Evolutionary conservation across 2,113 vertebrate genomes (phyloP).

Genomic region (Stercorarius parasiticus): DNA sequence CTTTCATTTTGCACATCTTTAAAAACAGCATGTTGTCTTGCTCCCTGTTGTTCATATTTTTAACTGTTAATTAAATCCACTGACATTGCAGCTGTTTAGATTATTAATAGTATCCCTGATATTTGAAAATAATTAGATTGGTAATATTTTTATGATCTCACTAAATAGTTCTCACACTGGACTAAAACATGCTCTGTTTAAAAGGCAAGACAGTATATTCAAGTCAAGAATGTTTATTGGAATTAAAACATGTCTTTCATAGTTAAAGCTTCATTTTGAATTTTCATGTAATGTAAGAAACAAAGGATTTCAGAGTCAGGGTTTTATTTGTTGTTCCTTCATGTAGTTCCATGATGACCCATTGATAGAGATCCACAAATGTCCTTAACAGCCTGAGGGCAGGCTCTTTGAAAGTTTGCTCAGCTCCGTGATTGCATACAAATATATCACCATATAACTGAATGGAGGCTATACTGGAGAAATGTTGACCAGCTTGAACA

Average conservation of each 20-base stretch:
- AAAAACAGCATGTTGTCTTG: slow-evolving; percentile 62
- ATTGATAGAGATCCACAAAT: neutral
- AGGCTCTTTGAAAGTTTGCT: neutral
- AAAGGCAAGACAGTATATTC: neutral
- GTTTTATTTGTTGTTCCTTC: neutral
- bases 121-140: slow-evolving; percentile 53
- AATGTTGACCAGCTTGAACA: neutral
- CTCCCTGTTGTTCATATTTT: slow-evolving; percentile 65
- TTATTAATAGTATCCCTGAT: slow-evolving; percentile 53
- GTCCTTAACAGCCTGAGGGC: neutral
- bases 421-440: neutral
- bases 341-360: accelerated
- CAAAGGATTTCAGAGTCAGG: neutral
- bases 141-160: slow-evolving; percentile 43
- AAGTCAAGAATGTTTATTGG: neutral
- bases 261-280: neutral
- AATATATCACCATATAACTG: neutral
- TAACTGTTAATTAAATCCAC: slow-evolving; percentile 72
- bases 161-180: slow-evolving; percentile 11
- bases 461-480: neutral
- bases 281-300: neutral
- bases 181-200: neutral
- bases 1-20: slow-evolving; percentile 65
- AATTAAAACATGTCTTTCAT: neutral
- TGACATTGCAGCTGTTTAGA: slow-evolving; percentile 60